These are phyloP conservation scores for Aphyosemion australe DNA, from an alignment of 2,113 vertebrate species.

Conservation along the genomic window DNA sequence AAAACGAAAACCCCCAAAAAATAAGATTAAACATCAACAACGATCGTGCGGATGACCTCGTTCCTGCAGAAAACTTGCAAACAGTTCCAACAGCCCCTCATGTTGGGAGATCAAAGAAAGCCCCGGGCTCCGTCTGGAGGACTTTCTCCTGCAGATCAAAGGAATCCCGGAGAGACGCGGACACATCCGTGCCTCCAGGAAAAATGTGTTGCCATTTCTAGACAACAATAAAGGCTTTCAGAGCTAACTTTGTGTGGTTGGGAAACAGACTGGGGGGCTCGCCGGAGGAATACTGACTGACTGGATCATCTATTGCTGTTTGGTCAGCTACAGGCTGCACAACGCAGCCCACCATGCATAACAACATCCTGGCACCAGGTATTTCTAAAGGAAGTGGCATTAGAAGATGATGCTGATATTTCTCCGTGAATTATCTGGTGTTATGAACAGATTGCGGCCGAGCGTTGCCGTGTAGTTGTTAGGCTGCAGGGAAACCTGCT, in stretches of 20 bases:
- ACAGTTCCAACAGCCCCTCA: constrained; percentile 1
- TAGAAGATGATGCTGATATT: neutral
- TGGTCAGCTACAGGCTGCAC: constrained; percentile 14
- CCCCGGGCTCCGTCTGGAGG: constrained; percentile 26
- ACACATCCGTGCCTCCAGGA: constrained; percentile 13
- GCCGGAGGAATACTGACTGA: constrained; percentile 10
- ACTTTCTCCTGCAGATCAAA: constrained; percentile 46
- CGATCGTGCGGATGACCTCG: constrained; percentile 22
- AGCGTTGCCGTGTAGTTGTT: neutral
- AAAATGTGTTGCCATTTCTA: constrained; percentile 31
- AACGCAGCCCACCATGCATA: constrained; percentile 3
- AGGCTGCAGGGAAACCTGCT: constrained; percentile 36
- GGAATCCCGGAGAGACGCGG: constrained; percentile 23
- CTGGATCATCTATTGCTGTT: neutral
- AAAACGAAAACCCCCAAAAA: neutral
- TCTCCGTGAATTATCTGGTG: neutral
- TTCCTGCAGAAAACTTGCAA: constrained; percentile 17
- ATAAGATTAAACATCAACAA: neutral
- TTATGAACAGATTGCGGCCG: constrained; percentile 4
- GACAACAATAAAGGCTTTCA: constrained; percentile 37
- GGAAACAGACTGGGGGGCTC: constrained; percentile 21
- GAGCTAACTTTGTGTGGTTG: constrained; percentile 20
- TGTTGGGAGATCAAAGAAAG: constrained; percentile 44
- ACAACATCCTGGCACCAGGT: neutral
- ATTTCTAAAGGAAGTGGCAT: neutral